These are phyloP conservation scores for Rousettus leschenaultii DNA, from an alignment of 2,113 vertebrate species.

Conservation along the genomic window DNA sequence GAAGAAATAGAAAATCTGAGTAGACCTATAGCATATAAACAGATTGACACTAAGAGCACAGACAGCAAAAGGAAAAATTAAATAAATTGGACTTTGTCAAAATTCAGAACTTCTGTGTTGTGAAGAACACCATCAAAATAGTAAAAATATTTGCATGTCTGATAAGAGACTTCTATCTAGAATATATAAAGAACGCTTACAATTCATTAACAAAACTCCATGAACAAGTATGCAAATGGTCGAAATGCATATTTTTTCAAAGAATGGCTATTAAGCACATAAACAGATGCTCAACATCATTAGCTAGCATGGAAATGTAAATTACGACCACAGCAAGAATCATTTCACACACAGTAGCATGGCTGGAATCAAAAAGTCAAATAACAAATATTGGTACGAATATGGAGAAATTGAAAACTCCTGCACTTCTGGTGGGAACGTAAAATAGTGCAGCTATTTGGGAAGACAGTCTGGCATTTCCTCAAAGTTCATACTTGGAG, in stretches of 20 bases:
- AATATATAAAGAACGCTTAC: background rate
- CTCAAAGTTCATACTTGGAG: too few species aligned
- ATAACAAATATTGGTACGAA: background rate
- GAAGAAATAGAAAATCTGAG: background rate
- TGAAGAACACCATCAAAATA: background rate
- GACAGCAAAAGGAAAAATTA: background rate
- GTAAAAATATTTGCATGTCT: background rate
- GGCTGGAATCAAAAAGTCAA: background rate
- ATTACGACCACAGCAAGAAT: background rate
- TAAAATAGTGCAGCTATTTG: background rate
- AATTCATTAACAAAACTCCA: background rate
- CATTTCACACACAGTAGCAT: background rate
- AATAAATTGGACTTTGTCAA: background rate
- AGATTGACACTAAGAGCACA: background rate
- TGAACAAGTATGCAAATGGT: background rate
- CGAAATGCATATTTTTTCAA: background rate
- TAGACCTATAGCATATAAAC: background rate
- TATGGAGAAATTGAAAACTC: background rate
- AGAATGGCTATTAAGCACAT: background rate
- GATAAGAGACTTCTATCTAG: background rate
- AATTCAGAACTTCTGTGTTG: background rate
- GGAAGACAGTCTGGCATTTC: background rate
- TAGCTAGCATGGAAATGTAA: background rate
- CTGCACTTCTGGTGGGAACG: background rate
- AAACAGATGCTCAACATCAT: background rate